phyloP scores from a whole-genome alignment of 1,140 invertebrate genomes.

The Grapholita molesta region DNA sequence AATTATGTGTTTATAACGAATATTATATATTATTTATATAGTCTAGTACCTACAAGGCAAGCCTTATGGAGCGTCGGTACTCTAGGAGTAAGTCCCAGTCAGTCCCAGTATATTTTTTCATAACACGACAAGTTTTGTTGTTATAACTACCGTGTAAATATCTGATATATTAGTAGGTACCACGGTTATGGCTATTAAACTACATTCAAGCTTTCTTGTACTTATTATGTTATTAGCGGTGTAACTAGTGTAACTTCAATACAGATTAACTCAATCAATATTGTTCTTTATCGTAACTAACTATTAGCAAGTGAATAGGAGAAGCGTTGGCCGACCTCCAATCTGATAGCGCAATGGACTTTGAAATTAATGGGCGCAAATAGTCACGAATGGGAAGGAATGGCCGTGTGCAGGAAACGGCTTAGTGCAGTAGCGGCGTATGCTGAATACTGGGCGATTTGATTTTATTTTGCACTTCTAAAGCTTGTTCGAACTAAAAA shows the following conservation, averaged over 20 bases:
- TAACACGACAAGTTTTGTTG: no score
- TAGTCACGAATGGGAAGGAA: conserved; percentile 5
- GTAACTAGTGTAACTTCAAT: background rate
- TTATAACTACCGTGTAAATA: no score
- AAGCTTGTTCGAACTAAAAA: background rate
- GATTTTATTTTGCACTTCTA: conserved; percentile 10
- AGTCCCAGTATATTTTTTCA: no score
- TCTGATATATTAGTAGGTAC: no score
- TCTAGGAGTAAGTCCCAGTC: no score
- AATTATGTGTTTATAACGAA: no score
- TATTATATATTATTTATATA: no score
- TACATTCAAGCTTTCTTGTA: no score
- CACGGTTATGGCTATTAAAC: no score
- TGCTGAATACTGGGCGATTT: background rate
- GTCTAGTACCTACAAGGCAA: no score
- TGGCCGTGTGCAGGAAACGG: conserved; percentile 1
- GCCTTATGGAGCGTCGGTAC: no score
- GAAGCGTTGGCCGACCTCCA: conserved; percentile 1
- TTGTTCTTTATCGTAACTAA: background rate
- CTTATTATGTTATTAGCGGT: no score
- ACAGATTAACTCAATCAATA: background rate
- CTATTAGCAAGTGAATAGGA: background rate
- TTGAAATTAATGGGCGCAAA: conserved; percentile 7
- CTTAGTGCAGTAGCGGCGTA: conserved; percentile 15
- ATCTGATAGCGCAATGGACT: conserved; percentile 5